phyloP scores from a whole-genome alignment of 2,888 invertebrate genomes.

The Ctenicera cuprea region DNA sequence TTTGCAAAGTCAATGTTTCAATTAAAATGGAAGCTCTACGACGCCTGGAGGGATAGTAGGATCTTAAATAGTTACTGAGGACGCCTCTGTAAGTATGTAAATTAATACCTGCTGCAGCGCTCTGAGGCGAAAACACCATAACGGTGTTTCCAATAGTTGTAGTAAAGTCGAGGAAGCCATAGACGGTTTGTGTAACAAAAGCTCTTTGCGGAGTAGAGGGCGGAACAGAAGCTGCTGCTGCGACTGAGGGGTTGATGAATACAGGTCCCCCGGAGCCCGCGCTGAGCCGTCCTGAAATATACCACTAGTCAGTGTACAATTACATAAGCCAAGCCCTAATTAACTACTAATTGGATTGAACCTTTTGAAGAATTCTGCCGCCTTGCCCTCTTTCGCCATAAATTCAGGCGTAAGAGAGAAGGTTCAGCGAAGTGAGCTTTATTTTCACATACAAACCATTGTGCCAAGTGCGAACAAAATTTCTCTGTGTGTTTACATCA shows the following conservation, averaged over 20 bases:
- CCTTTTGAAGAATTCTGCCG: constrained; percentile 39
- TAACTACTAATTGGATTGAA: constrained; percentile 47
- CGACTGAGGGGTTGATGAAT: constrained; percentile 65
- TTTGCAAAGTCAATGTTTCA: constrained; percentile 14
- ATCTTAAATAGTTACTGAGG: constrained; percentile 39
- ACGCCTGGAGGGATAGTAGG: constrained; percentile 8
- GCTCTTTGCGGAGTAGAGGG: constrained; percentile 35
- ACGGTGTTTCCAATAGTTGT: constrained; percentile 96
- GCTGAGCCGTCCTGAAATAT: constrained; percentile 61
- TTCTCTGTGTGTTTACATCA: constrained; percentile 18
- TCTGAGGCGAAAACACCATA: constrained; percentile 95
- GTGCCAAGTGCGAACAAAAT: neutral
- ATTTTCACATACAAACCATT: constrained; percentile 7
- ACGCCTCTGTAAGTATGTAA: constrained; percentile 32
- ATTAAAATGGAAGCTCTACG: constrained; percentile 5
- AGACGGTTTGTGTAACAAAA: constrained; percentile 91
- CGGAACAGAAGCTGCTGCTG: constrained; percentile 52
- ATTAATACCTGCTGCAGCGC: constrained; percentile 78
- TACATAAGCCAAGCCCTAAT: constrained; percentile 48
- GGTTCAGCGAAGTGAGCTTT: neutral
- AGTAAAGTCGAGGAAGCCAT: constrained; percentile 94
- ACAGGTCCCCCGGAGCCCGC: constrained; percentile 65
- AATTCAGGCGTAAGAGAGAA: constrained; percentile 15
- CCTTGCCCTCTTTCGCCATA: constrained; percentile 23
- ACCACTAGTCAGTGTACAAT: constrained; percentile 46